These are phyloP conservation scores for Pundamilia nyererei DNA, from an alignment of 2,113 vertebrate genomes.

Conservation along the genomic window DNA sequence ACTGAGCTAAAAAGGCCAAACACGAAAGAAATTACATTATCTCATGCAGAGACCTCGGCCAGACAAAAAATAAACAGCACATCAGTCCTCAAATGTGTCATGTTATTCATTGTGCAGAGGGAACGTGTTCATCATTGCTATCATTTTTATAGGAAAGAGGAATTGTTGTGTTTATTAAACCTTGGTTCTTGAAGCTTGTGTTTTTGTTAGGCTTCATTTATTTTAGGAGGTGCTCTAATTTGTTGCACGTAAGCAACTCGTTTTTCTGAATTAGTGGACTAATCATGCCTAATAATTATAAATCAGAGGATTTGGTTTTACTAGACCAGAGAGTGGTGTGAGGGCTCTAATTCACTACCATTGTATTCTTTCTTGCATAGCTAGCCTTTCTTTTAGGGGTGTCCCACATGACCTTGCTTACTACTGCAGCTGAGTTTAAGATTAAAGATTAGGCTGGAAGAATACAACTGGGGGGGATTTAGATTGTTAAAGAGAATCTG, in stretches of 20 bases:
- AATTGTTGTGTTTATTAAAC: not conserved
- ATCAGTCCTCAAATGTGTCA: not conserved
- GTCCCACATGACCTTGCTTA: slow-evolving; percentile 33
- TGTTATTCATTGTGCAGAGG: not conserved
- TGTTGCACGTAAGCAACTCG: slow-evolving; percentile 33
- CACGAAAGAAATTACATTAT: not conserved
- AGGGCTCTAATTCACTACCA: not conserved
- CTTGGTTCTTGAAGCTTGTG: not conserved
- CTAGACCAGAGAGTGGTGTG: not conserved
- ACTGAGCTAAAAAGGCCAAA: not conserved
- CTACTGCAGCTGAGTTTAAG: slow-evolving; percentile 15
- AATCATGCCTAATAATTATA: not conserved
- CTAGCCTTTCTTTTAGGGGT: not conserved
- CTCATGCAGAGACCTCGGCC: not conserved
- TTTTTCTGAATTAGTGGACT: slow-evolving; percentile 49
- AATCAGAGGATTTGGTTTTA: slow-evolving; percentile 26
- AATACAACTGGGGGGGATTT: slow-evolving; percentile 30
- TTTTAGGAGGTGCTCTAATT: slow-evolving; percentile 51
- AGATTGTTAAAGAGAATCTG: slow-evolving; percentile 39
- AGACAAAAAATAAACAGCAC: not conserved
- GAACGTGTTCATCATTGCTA: not conserved
- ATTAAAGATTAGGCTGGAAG: slow-evolving; percentile 29
- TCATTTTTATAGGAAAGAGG: not conserved
- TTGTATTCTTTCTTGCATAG: not conserved
- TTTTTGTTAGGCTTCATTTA: slow-evolving; percentile 24